Base-by-base conservation (phyloP, 2,888 invertebrate species). In the Parnassius smintheus region DNA sequence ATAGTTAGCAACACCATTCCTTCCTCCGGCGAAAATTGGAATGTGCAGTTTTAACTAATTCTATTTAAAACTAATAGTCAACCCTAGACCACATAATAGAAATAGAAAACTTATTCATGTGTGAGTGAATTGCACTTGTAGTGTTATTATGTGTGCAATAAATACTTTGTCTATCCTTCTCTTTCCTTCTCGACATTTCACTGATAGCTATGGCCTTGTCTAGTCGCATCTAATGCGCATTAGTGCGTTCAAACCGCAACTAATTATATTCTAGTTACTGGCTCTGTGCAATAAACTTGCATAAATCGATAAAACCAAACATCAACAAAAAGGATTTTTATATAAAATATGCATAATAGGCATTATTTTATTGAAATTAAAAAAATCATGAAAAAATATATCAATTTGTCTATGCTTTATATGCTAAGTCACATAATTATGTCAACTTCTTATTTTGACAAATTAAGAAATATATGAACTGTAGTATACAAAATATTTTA, bases 191-290 rank as follows among this genome's bases (percentile, higher is more conserved):
- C 90, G 85, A 89, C 91, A 91, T 91, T 91, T 91, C 89, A 90
- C 89, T 89, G 91, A 91, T 91, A 91, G 89, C 86, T 88, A 81
- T 86, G 89, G 91, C 91, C 91, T 91, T 90, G 91, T 91, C 91
- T 91, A 91, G 90, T 91, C 89, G 88, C 91, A 91, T 91, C 91
- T 91, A 91, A 91, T 90, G 87, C 90, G 90, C 85, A 75, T 87
- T 89, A 89, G 91, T 83, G 75, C 73, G 85, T 91, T 91, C 81
- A 83, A 76, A 82, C 70, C 66, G 66, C 60, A 61, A 65, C 62
- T 61, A 68, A 75, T 70, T 66, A 65, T 71, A 70, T 72, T 70
- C 78, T 66, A 85, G 85, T 76, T 68, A 83, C 86, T 67, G 45
- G 61, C 55, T 41, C 60, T 18, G 45, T 25, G 42, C 42, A 58